These are phyloP conservation scores for Apoderus coryli DNA, from an alignment of 2,888 invertebrate species.

Conservation along the genomic window DNA sequence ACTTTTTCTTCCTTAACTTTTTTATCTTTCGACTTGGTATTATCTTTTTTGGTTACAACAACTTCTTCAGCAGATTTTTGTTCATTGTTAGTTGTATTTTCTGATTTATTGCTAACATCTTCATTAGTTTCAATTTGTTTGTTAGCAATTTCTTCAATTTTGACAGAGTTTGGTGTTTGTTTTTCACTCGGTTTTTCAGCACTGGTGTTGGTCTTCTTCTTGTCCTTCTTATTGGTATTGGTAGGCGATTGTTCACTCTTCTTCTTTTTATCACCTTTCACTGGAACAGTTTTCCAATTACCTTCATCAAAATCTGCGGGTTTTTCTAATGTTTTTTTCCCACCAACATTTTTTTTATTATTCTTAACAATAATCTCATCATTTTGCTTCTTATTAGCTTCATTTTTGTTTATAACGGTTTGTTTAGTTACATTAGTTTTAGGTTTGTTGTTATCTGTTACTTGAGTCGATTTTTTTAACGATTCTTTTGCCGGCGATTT, in stretches of 20 bases:
- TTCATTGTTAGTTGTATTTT: constrained; percentile 5
- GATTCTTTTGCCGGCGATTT: constrained; percentile 41
- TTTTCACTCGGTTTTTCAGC: constrained; percentile 29
- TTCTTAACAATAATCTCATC: constrained; percentile 27
- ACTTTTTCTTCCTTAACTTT: constrained; percentile 23
- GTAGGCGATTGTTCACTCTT: constrained; percentile 34
- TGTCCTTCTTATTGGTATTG: constrained; percentile 30
- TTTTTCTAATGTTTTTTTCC: constrained; percentile 38
- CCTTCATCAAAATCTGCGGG: constrained; percentile 61
- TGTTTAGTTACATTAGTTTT: constrained; percentile 31
- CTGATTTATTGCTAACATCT: too few relatives aligned
- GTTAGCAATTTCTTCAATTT: constrained; percentile 25
- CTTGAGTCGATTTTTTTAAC: constrained; percentile 32
- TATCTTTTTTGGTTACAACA: constrained; percentile 24
- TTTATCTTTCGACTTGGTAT: constrained; percentile 27
- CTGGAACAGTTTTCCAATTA: constrained; percentile 57
- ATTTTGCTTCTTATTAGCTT: constrained; percentile 16
- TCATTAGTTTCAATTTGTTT: constrained; percentile 17
- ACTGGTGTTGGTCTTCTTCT: constrained; percentile 29
- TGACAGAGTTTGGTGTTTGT: constrained; percentile 10
- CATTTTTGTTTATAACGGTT: constrained; percentile 33
- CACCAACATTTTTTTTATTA: constrained; percentile 37
- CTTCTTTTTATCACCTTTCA: constrained; percentile 60
- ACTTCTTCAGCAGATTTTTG: constrained; percentile 18
- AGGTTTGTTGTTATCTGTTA: constrained; percentile 28